These are phyloP conservation scores for Ramphastos sulfuratus DNA, from an alignment of 2,113 vertebrate genomes.

Conservation along the genomic window DNA sequence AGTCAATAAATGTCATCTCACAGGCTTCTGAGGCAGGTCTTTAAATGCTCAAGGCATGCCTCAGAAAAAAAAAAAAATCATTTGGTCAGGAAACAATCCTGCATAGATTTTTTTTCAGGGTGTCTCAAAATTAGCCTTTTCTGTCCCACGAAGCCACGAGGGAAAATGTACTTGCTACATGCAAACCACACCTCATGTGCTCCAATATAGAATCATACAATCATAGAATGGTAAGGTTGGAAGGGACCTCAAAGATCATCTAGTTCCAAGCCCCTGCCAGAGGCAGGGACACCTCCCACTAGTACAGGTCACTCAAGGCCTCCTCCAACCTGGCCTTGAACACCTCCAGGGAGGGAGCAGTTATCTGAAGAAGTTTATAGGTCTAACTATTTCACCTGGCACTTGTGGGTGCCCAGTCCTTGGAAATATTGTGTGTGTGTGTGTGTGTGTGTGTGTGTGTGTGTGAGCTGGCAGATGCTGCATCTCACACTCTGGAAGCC, in stretches of 20 bases:
- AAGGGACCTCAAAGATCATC: too few relatives aligned
- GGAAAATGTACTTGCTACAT: background rate
- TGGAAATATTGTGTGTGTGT: background rate
- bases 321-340: too few relatives aligned
- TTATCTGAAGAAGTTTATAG: background rate
- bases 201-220: background rate
- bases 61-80: background rate
- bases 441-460: background rate
- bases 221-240: too few relatives aligned
- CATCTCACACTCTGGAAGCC: background rate
- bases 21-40: background rate
- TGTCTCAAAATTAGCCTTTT: background rate
- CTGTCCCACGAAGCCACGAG: background rate
- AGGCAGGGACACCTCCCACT: too few relatives aligned
- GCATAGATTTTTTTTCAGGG: background rate
- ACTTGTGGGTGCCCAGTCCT: background rate
- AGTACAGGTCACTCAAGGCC: too few relatives aligned
- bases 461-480: background rate
- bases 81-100: background rate
- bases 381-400: rapidly evolving
- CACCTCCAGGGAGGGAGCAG: too few relatives aligned
- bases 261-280: too few relatives aligned
- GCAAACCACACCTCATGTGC: background rate
- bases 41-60: background rate
- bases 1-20: background rate